These are phyloP conservation scores for Drosophila demipolita DNA, from an alignment of 2,888 invertebrate genomes.

Conservation along the genomic window DNA sequence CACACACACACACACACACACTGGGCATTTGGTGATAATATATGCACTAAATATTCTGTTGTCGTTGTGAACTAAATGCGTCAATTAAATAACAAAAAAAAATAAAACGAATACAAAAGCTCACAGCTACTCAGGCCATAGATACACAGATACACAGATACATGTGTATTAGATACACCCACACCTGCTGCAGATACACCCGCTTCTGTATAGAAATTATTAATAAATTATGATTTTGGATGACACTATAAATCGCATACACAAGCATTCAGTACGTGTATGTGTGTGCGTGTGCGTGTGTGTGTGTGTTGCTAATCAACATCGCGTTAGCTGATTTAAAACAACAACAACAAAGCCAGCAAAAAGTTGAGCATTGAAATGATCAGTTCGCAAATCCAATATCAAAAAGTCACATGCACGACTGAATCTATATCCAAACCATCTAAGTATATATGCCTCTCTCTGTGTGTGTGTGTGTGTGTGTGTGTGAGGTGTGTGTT, in stretches of 20 bases:
- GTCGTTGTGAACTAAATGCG: slow-evolving; percentile 68
- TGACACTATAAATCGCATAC: slow-evolving; percentile 68
- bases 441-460: slow-evolving; percentile 3
- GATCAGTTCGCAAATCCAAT: slow-evolving; percentile 43
- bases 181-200: slow-evolving; percentile 29
- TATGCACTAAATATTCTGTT: slow-evolving; percentile 44
- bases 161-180: slow-evolving; percentile 25
- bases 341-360: slow-evolving; percentile 3
- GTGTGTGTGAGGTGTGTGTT: background rate
- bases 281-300: slow-evolving; percentile 6
- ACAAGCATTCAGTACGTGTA: background rate
- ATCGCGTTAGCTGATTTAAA: slow-evolving; percentile 60
- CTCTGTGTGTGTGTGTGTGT: background rate
- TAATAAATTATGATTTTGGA: slow-evolving; percentile 75
- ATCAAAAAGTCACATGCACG: slow-evolving; percentile 10
- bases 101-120: slow-evolving; percentile 29
- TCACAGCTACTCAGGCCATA: slow-evolving; percentile 16
- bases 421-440: slow-evolving; percentile 27
- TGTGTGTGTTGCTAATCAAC: slow-evolving; percentile 48
- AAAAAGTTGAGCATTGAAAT: slow-evolving; percentile 26
- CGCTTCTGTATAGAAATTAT: slow-evolving; percentile 53
- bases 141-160: slow-evolving; percentile 16
- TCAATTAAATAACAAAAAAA: slow-evolving; percentile 71
- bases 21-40: slow-evolving; percentile 30
- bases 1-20: slow-evolving; percentile 9